Evolutionary conservation across 2,113 vertebrate species (phyloP).

Genomic region (Rallus limicola): DNA sequence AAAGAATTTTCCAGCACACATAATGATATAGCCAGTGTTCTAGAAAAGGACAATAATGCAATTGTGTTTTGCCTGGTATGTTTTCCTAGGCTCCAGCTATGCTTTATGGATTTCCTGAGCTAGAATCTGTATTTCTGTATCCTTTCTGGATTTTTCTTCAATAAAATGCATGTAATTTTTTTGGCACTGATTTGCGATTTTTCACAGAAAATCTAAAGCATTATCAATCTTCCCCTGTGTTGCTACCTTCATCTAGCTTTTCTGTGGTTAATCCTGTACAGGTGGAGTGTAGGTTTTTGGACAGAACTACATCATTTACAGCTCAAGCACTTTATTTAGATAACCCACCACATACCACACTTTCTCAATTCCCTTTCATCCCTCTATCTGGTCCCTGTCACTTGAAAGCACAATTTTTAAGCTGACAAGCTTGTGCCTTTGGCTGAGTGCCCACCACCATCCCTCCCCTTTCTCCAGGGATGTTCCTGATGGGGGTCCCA

Average conservation of each 20-base stretch:
- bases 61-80: neutral
- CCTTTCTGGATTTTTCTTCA: neutral
- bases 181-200: neutral
- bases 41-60: neutral
- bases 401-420: neutral
- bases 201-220: neutral
- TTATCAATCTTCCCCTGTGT: neutral
- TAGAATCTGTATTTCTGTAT: neutral
- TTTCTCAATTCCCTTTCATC: neutral
- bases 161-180: neutral
- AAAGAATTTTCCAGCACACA: neutral
- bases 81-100: neutral
- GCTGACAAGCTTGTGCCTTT: neutral
- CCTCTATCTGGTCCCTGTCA: neutral
- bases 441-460: accelerated
- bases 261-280: neutral
- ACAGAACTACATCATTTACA: neutral
- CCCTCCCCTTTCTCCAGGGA: neutral
- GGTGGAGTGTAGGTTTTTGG: neutral
- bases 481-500: neutral
- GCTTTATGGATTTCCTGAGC: neutral
- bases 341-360: neutral
- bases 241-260: neutral
- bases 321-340: neutral
- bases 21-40: neutral